These are phyloP conservation scores for Syndactyla subalaris DNA, from an alignment of 2,797 vertebrate species.

Conservation along the genomic window DNA sequence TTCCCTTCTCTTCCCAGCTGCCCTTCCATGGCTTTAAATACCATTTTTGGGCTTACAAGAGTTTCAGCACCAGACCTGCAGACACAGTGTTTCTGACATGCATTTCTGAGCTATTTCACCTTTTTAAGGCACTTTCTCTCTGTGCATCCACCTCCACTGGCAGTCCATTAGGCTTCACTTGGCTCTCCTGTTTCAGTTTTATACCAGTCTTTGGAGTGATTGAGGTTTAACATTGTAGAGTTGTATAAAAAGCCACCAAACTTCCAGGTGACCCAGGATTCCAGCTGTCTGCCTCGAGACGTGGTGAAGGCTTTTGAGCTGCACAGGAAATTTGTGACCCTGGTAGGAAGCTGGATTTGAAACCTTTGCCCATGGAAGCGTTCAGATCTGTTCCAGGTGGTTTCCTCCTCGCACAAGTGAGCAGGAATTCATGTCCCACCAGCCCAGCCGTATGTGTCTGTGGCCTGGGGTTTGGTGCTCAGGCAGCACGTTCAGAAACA, in stretches of 20 bases:
- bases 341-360: neutral
- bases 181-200: neutral
- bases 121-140: neutral
- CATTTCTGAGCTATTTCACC: neutral
- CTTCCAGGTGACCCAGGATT: rapidly evolving
- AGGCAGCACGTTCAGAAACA: neutral
- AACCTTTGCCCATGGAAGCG: neutral
- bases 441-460: rapidly evolving
- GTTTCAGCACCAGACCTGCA: neutral
- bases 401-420: neutral
- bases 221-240: neutral
- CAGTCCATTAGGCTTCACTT: neutral
- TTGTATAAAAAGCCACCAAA: neutral
- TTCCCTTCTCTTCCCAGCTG: neutral
- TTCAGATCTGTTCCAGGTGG: neutral
- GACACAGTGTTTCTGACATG: neutral
- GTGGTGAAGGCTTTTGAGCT: neutral
- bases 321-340: neutral
- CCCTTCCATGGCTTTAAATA: neutral
- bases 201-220: neutral
- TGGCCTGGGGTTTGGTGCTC: neutral
- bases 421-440: neutral
- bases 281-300: neutral
- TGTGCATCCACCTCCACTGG: rapidly evolving
- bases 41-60: neutral